phyloP scores from a whole-genome alignment of 2,888 invertebrate species.

The Eristalis tenax region DNA sequence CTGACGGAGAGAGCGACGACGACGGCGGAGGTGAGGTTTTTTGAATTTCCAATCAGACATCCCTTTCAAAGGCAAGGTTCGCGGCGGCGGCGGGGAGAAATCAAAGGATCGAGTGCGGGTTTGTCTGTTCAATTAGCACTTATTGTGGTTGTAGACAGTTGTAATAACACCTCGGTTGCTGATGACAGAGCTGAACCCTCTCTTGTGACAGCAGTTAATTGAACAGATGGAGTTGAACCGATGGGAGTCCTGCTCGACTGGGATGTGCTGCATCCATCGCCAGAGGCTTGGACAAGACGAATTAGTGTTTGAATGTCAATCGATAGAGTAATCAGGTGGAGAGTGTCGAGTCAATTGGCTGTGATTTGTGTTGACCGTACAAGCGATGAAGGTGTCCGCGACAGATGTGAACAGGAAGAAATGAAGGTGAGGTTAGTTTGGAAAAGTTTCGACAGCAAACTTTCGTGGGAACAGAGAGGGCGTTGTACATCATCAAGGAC shows the following conservation, averaged over 20 bases:
- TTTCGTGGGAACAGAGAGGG: background rate
- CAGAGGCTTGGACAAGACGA: background rate
- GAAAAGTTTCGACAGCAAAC: background rate
- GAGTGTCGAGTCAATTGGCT: background rate
- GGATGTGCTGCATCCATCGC: background rate
- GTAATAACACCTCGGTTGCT: constrained; percentile 37
- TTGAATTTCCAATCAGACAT: constrained; percentile 52
- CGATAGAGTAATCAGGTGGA: background rate
- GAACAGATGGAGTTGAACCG: constrained; percentile 16
- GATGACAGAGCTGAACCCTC: constrained; percentile 12
- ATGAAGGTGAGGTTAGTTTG: background rate
- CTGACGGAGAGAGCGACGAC: background rate
- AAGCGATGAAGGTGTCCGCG: background rate
- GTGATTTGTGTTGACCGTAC: background rate
- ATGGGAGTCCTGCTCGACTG: background rate
- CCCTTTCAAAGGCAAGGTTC: constrained; percentile 16
- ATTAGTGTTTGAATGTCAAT: background rate
- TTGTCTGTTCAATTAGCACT: constrained; percentile 50
- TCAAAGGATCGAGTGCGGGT: constrained; percentile 41
- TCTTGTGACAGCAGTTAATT: constrained; percentile 14
- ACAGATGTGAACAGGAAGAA: background rate
- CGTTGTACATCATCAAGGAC: too few species aligned
- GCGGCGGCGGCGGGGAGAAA: background rate
- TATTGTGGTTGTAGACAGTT: constrained; percentile 53
- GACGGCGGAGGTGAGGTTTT: constrained; percentile 2